A percentile compares a stretch with the other conserved stretches of the same genome.
These are phyloP conservation scores for Xylota sylvarum DNA, from an alignment of 2,888 invertebrate species.

Conservation along the genomic window DNA sequence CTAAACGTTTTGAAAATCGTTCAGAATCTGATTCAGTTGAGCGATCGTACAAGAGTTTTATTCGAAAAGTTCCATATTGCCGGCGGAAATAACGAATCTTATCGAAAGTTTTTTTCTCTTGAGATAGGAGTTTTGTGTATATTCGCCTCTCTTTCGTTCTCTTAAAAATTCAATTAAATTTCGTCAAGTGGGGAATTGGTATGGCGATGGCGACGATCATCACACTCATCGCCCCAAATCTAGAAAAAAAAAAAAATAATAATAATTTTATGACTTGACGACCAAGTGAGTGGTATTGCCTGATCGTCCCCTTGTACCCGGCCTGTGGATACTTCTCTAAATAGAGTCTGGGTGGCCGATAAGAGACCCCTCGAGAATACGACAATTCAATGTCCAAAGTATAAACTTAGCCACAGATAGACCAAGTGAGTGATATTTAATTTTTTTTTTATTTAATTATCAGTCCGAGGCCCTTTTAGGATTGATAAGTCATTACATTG, in stretches of 20 bases:
- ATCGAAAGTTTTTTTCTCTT: constrained; percentile 65
- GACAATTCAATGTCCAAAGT: constrained; percentile 71
- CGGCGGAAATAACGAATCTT: constrained; percentile 68
- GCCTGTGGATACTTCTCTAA: constrained; percentile 11
- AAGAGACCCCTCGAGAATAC: constrained; percentile 22
- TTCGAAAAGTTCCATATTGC: constrained; percentile 43
- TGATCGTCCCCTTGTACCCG: constrained; percentile 23
- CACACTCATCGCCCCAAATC: constrained; percentile 39
- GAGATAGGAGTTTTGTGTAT: constrained; percentile 51
- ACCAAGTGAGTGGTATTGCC: constrained; percentile 22
- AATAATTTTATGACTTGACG: constrained; percentile 43
- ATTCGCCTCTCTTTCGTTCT: constrained; percentile 12
- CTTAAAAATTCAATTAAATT: constrained; percentile 16
- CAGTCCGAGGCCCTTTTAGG: constrained; percentile 19
- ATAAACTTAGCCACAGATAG: constrained; percentile 34
- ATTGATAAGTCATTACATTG: constrained; percentile 24
- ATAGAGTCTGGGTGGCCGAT: constrained; percentile 36
- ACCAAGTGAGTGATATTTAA: not conserved
- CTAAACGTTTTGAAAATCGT: constrained; percentile 55
- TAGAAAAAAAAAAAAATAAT: constrained; percentile 5
- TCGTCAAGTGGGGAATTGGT: constrained; percentile 54
- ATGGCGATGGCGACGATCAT: constrained; percentile 29
- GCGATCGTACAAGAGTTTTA: constrained; percentile 66
- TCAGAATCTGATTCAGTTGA: constrained; percentile 66
- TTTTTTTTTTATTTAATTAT: constrained; percentile 6